Base-by-base conservation (phyloP, 2,888 invertebrate genomes). In the Tenthredo scrophulariae region DNA sequence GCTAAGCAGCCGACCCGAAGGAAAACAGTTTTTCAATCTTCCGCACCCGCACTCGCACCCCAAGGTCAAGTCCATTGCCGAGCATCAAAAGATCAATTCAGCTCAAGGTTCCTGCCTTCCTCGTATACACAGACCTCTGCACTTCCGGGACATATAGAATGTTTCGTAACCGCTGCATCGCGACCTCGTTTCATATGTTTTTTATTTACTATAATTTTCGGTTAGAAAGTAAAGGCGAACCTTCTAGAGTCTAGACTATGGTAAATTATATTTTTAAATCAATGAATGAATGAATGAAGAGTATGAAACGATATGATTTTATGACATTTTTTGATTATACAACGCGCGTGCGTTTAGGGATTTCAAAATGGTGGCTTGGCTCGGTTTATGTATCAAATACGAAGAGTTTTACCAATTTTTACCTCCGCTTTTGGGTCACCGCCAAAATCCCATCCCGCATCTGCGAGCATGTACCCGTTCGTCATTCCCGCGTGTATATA, bases 21-120 rank as follows among this genome's bases (percentile, higher is more conserved):
- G 26, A 80, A 58, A 80, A 80, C 62, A 62, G 58, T 80, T 80
- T 80, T 80, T 62, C 58, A 80, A 40, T 80, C 37, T 80, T 18
- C 67, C 67, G 67, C 33, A 22, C n/a, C 33, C 67, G 67, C 33
- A 22, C n/a, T 18, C 62, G 58, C n/a, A n/a, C 22, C 40, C 22
- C 72, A 74, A 62, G 80, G 80, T 80, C 80, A 62, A 80, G 80
- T 80, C 58, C 80, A 62, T 80, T 62, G 58, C 62, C 80, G 37
- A 50, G 58, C 50, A 50, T 77, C 26, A 77, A 80, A 58, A 40
- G 10, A 80, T 80, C 79, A 62, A 80, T 80, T 80, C 40, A 40
- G 62, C 37, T 62, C 80, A 80, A 62, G 80, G 58, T 62, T 62
- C 22, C 6, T 29, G 10, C 37, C 10, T 33, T 18, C 37, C 6